These are phyloP conservation scores for Gandaritis pyraliata DNA, from an alignment of 2,888 invertebrate species.

Conservation along the genomic window DNA sequence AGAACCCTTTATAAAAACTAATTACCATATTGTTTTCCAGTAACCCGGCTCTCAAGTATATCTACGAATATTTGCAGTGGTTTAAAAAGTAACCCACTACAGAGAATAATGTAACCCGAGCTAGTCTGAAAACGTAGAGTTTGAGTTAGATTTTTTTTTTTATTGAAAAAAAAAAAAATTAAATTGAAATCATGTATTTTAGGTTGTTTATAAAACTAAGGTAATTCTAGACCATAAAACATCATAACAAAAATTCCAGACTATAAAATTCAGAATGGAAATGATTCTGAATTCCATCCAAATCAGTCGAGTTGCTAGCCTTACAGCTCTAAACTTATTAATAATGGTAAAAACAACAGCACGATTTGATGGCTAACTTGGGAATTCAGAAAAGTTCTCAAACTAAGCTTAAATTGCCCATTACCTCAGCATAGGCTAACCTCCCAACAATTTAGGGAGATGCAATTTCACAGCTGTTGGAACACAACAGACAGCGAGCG, in stretches of 20 bases:
- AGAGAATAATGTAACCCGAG: background rate
- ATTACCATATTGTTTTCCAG: background rate
- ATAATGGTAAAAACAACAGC: background rate
- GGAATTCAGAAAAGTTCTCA: slow-evolving; percentile 15
- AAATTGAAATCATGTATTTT: too few relatives aligned
- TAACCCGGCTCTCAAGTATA: background rate
- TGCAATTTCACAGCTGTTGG: slow-evolving; percentile 74
- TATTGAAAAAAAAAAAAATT: too few relatives aligned
- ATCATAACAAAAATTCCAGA: background rate
- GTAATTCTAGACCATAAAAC: too few relatives aligned
- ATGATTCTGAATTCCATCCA: too few relatives aligned
- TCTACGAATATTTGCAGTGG: background rate
- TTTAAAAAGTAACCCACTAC: background rate
- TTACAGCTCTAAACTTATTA: too few relatives aligned
- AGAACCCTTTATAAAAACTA: too few relatives aligned
- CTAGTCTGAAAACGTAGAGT: too few relatives aligned
- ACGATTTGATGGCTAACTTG: background rate
- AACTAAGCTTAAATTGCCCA: slow-evolving; percentile 30
- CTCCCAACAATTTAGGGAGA: slow-evolving; percentile 57
- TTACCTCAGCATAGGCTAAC: slow-evolving; percentile 46
- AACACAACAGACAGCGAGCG: slow-evolving; percentile 56
- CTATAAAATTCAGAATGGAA: too few relatives aligned
- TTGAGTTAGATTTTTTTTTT: too few relatives aligned
- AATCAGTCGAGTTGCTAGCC: too few relatives aligned
- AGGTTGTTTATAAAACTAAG: too few relatives aligned